Conservation (phyloP, 2,888 invertebrate species). For the Thymelicus sylvestris region DNA sequence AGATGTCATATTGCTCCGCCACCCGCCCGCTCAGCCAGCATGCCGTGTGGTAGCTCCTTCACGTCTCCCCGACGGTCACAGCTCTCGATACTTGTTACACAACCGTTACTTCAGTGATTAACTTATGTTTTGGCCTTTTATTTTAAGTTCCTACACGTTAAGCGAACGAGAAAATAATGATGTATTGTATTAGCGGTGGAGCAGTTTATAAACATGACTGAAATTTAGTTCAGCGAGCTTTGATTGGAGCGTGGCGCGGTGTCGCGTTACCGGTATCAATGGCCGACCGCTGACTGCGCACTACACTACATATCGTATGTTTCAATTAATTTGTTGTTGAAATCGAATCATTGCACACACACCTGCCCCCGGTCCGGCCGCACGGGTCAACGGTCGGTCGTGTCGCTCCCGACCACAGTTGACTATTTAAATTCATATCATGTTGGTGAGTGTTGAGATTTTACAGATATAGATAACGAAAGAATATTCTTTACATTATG, state of each 20-base stretch:
- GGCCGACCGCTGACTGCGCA: neutral
- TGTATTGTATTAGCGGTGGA: neutral
- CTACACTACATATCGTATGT: neutral
- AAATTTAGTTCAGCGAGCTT: neutral
- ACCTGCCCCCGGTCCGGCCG: neutral
- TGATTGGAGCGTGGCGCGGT: neutral
- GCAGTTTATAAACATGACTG: neutral
- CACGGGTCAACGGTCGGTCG: neutral
- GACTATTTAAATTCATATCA: neutral
- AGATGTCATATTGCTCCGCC: slow-evolving; percentile 5
- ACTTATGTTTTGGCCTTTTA: too few relatives aligned
- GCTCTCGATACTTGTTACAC: neutral
- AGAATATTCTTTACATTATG: too few relatives aligned
- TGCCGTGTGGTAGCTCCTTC: slow-evolving; percentile 51
- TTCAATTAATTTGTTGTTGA: neutral
- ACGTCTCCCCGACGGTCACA: neutral
- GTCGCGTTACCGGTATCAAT: neutral
- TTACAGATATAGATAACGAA: too few relatives aligned
- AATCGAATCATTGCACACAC: neutral
- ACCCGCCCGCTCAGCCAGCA: slow-evolving; percentile 41
- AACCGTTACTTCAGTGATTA: neutral
- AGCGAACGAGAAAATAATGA: too few relatives aligned
- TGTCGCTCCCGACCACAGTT: neutral
- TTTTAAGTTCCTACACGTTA: too few relatives aligned
- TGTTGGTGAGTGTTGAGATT: slow-evolving; percentile 10